phyloP scores from a whole-genome alignment of 2,797 vertebrate genomes.

The Paramormyrops hopkinsi region DNA sequence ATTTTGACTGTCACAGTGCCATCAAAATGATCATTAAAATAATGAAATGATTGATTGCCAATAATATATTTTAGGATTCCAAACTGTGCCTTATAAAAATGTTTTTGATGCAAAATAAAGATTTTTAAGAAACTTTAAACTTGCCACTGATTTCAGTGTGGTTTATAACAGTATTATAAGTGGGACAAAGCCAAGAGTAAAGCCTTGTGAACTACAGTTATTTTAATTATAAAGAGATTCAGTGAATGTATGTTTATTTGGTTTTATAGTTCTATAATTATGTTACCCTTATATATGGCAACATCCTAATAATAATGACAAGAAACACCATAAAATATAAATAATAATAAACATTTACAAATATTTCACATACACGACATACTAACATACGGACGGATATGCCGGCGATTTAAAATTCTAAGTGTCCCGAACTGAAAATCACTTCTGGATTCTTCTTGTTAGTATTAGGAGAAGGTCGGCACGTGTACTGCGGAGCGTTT shows the following conservation, averaged over 20 bases:
- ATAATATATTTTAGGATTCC: conserved; percentile 45
- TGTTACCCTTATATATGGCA: not conserved
- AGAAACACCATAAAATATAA: not conserved
- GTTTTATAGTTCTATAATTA: not conserved
- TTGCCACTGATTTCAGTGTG: not conserved
- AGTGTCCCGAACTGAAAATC: not conserved
- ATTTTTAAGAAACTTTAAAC: conserved; percentile 24
- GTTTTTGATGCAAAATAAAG: conserved; percentile 40
- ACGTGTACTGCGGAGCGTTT: not conserved
- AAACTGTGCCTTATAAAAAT: conserved; percentile 40
- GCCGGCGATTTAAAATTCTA: not conserved
- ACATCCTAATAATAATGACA: not conserved
- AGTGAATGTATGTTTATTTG: not conserved
- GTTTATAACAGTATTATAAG: not conserved
- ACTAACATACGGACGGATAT: not conserved
- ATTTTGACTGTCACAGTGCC: conserved; percentile 38
- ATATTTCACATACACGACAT: not conserved
- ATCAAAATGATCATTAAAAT: conserved; percentile 33
- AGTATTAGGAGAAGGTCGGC: not conserved
- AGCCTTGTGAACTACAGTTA: not conserved
- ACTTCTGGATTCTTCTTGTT: not conserved
- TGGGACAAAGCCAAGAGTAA: not conserved
- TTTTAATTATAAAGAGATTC: not conserved
- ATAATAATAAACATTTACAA: not conserved
- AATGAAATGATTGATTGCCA: conserved; percentile 33